Percentiles rank a stretch among this genome's conserved stretches.
Conservation (phyloP, 2,797 vertebrate genomes). For the Platalea minor region DNA sequence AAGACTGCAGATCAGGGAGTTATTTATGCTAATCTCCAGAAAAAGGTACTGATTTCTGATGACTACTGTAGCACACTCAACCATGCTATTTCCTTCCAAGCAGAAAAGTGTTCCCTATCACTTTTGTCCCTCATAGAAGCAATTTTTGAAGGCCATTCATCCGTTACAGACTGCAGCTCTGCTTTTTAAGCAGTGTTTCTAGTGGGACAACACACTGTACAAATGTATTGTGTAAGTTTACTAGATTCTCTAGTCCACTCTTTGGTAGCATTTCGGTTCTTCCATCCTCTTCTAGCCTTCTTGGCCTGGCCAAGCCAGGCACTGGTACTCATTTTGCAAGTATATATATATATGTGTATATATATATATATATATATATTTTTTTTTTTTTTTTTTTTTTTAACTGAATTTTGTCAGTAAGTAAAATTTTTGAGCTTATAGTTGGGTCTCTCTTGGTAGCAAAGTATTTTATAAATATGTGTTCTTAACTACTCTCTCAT, state of each 20-base stretch:
- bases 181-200: not conserved
- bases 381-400: not conserved
- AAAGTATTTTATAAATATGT: not conserved
- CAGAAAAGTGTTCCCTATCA: constrained; percentile 19
- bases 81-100: constrained; percentile 4
- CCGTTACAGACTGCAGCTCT: not conserved
- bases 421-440: not conserved
- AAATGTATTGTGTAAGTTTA: not conserved
- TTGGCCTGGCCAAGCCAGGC: not conserved
- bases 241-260: not conserved
- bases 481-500: not conserved
- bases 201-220: not conserved
- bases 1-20: not conserved
- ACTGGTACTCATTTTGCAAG: not conserved
- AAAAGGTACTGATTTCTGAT: not conserved
- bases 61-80: not conserved
- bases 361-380: too few species aligned
- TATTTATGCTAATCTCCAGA: not conserved
- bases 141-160: constrained; percentile 1
- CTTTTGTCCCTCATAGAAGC: not conserved
- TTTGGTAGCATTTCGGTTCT: not conserved
- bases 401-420: not conserved
- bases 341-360: not conserved
- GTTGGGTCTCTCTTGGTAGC: not conserved
- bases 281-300: not conserved